Evolutionary conservation across 1,140 invertebrate genomes (phyloP), one percentile per base, ranked within the genome.

Genomic region (Acromyrmex echinatior): DNA sequence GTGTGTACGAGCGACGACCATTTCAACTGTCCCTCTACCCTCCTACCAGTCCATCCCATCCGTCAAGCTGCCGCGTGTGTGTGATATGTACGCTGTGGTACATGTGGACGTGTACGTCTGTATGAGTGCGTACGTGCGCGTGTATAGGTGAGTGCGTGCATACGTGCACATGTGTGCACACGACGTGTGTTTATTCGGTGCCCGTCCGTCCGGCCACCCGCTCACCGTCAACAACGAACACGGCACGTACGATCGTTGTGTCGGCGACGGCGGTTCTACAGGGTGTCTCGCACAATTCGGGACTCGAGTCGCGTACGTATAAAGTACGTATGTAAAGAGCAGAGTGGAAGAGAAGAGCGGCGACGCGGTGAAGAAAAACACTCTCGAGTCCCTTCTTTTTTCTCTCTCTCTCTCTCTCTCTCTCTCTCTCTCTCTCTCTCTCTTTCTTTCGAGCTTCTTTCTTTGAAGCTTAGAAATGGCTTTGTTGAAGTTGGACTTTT

Each of bases 181-280:
- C 71, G 53, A 60, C 31, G 76, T 77, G 56, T 87, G 63, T 82
- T 71, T 90, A 90, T 90, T 89, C 88, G 79, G 88, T 87, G 76
- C 70, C 77, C 80, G 86, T 73, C 66, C 85, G 87, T 74, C 66
- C 86, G 88, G 76, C 81, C 89, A 81, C 73, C 88, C 88, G 86
- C 89, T 81, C 88, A 87, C 89, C 86, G 86, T 73, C 89, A 89
- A 87, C 85, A 65, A 87, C 87, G 76, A 82, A 80, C 78, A 78
- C 78, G 78, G 87, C 89, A 87, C 89, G 85, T 87, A 84, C 89
- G 85, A 74, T 78, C 85, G 84, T 90, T 74, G 78, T 74, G 73
- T 86, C 73, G 63, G 63, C 86, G 84, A 71, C 51, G 70, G 31
- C 76, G 68, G n/a, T 76, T 85, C 76, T 76, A 85, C 79, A 71